A percentile compares a stretch with the other conserved stretches of the same genome.
Conservation (phyloP, 1,140 invertebrate genomes). For the Rhyzopertha dominica region DNA sequence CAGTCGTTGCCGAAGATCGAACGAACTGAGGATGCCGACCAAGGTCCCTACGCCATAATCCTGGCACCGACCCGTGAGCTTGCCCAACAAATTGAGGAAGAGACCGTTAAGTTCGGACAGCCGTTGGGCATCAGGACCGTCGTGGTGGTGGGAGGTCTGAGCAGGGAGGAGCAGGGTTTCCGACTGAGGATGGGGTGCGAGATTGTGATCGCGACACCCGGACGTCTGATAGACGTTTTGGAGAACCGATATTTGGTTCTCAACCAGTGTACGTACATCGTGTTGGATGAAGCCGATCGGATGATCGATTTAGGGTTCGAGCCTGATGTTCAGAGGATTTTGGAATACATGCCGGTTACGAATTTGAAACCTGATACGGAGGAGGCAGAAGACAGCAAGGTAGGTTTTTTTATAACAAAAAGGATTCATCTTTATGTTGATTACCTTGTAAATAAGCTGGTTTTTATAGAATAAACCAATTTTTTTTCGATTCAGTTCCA, state of each 20-base stretch:
- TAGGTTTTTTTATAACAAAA: too few relatives aligned
- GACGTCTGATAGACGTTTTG: slow-evolving; percentile 97
- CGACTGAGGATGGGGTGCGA: slow-evolving; percentile 94
- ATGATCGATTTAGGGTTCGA: slow-evolving; percentile 99
- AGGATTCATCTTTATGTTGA: too few relatives aligned
- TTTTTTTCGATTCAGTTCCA: too few relatives aligned
- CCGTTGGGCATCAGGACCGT: slow-evolving; percentile 93
- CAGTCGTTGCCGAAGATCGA: slow-evolving; percentile 95
- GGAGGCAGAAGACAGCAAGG: slow-evolving; percentile 93
- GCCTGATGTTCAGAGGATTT: slow-evolving; percentile 95
- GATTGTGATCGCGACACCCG: slow-evolving; percentile 99
- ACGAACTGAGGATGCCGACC: slow-evolving; percentile 83
- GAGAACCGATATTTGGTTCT: slow-evolving; percentile 98
- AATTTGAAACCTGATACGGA: slow-evolving; percentile 99
- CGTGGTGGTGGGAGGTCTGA: slow-evolving; percentile 96
- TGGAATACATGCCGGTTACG: slow-evolving; percentile 97
- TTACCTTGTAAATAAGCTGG: too few relatives aligned
- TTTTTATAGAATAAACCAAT: too few relatives aligned
- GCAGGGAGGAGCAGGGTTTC: slow-evolving; percentile 97
- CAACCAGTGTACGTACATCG: slow-evolving; percentile 91
- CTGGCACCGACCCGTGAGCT: slow-evolving; percentile 97
- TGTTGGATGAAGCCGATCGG: slow-evolving; percentile 92
- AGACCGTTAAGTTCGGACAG: slow-evolving; percentile 96
- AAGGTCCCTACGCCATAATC: slow-evolving; percentile 99
- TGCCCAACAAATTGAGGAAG: slow-evolving; percentile 99